Percentiles rank a stretch among this genome's conserved stretches.
phyloP scores from a whole-genome alignment of 2,113 vertebrate genomes.

The Ovis aries region DNA sequence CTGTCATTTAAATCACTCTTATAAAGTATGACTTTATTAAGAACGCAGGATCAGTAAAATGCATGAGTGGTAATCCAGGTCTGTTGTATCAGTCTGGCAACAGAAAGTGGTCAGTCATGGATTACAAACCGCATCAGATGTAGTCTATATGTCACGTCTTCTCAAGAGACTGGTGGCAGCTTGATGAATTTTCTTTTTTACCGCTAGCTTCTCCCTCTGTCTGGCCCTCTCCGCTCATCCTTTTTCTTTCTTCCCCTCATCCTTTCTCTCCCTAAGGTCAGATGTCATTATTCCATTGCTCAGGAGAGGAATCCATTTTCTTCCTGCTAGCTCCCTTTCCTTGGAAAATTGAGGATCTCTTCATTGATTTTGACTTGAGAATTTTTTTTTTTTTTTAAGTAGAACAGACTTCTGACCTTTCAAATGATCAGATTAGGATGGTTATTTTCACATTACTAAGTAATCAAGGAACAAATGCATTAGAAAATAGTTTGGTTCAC shows the following conservation, averaged over 20 bases:
- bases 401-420: constrained; percentile 89
- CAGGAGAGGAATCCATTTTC: constrained; percentile 78
- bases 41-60: constrained; percentile 49
- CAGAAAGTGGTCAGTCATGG: constrained; percentile 67
- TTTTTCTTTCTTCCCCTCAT: constrained; percentile 60
- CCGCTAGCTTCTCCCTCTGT: constrained; percentile 52
- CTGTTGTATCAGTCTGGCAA: constrained; percentile 42
- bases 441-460: constrained; percentile 89
- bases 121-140: constrained; percentile 67
- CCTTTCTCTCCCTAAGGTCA: constrained; percentile 78
- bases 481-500: constrained; percentile 82
- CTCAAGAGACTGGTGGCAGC: constrained; percentile 74
- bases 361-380: constrained; percentile 86
- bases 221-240: constrained; percentile 79
- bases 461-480: constrained; percentile 87
- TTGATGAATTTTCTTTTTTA: constrained; percentile 79
- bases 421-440: constrained; percentile 89
- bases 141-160: constrained; percentile 69
- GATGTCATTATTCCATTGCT: constrained; percentile 80
- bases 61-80: neutral
- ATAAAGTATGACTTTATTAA: neutral
- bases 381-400: constrained; percentile 76
- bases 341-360: constrained; percentile 79
- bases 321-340: constrained; percentile 78
- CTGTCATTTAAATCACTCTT: neutral